Evolutionary conservation across 1,140 invertebrate genomes (phyloP), one percentile per base, ranked within the genome.

Genomic region (Bombus superbus): DNA sequence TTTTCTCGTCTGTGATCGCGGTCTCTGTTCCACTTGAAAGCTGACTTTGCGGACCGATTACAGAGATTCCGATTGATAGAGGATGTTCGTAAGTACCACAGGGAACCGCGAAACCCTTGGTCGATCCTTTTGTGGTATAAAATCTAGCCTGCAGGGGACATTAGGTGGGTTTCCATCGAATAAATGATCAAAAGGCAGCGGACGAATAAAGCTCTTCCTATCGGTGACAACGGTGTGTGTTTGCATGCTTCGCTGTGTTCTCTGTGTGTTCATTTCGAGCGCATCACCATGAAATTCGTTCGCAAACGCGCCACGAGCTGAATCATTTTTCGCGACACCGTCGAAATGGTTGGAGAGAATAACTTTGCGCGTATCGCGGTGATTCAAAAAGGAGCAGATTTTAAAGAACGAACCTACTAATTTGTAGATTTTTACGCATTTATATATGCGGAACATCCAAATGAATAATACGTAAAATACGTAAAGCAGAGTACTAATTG

Each of bases 131-230:
- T 69, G 9, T 32, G 62, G 8, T 25, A 57, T 40, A 62, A 53
- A 71, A 73, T 75, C 15, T 42, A 86, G 57, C 75, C 62, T 86
- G 74, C 62, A 62, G 40, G 68, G 66, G 79, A 81, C 86, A 83
- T 77, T 83, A 89, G 86, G 78, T 71, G 81, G 86, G 77, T 89
- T 87, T 88, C 75, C 68, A 57, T 64, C 81, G 88, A 87, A 89
- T 87, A 87, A 87, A 90, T 79, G 85, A 90, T 90, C 88, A 90
- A 90, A 90, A 90, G 25, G 28, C 64, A 81, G 35, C 44, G 78
- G 15, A 44, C 47, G 73, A 71, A 64, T 85, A 76, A 79, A 89
- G 69, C 69, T 74, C 35, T 59, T 11, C 25, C 25, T 11, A 62
- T 38, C 40, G 53, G 72, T 42, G 79, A 80, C 72, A 32, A 28